Evolutionary conservation across 2,888 invertebrate genomes (phyloP).

Genomic region (Globia sparganii): DNA sequence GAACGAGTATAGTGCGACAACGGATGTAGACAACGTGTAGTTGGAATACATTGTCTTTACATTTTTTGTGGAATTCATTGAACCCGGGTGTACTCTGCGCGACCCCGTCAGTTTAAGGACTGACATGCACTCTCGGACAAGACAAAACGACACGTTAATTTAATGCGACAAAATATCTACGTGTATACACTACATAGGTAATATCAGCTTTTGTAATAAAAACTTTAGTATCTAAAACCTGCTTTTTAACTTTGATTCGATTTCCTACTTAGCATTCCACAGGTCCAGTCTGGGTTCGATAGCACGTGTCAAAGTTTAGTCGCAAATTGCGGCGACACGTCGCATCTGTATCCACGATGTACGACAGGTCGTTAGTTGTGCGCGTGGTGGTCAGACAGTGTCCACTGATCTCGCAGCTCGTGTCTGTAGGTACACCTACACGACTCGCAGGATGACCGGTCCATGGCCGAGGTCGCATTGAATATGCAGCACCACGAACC

Average conservation of each 20-base stretch:
- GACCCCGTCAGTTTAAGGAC: conserved; percentile 55
- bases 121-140: conserved; percentile 44
- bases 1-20: conserved; percentile 63
- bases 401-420: conserved; percentile 28
- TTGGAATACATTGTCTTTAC: conserved; percentile 70
- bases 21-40: conserved; percentile 65
- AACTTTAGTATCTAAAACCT: neutral
- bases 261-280: neutral
- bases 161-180: conserved; percentile 8
- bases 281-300: neutral
- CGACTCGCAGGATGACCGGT: conserved; percentile 80
- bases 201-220: neutral
- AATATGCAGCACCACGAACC: conserved; percentile 81
- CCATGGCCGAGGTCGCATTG: conserved; percentile 84
- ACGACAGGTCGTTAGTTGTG: conserved; percentile 28
- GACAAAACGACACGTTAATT: conserved; percentile 9
- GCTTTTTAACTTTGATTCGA: neutral
- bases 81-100: conserved; percentile 67
- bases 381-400: conserved; percentile 38
- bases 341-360: conserved; percentile 22
- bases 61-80: conserved; percentile 71
- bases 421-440: conserved; percentile 56
- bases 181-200: neutral
- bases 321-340: conserved; percentile 34
- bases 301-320: neutral